These are phyloP conservation scores for Macaca nemestrina DNA, from an alignment of 2,113 vertebrate species.

Conservation along the genomic window DNA sequence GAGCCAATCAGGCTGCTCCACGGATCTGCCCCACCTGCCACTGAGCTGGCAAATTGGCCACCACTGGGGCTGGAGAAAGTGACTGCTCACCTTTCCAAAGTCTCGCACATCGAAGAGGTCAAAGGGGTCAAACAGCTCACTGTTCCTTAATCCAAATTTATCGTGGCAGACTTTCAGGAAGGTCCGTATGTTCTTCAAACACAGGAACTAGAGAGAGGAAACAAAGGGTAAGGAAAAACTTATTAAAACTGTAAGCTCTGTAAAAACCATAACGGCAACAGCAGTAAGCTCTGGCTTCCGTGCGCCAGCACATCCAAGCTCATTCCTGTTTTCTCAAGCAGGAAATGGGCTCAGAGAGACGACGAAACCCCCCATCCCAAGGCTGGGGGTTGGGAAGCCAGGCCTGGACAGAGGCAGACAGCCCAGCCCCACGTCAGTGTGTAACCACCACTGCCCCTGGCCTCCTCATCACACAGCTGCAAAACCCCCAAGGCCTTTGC, in stretches of 20 bases:
- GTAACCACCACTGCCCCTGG: no score
- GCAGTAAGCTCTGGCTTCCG: accelerated
- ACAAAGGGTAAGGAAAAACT: not conserved
- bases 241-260: not conserved
- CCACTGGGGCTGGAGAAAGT: not conserved
- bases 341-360: not conserved
- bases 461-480: no score
- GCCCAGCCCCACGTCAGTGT: accelerated
- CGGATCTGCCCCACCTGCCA: accelerated
- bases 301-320: accelerated
- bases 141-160: conserved; percentile 95
- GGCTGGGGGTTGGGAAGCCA: not conserved
- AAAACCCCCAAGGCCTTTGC: not conserved
- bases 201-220: conserved; percentile 89
- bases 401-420: no score
- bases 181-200: conserved; percentile 98
- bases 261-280: accelerated
- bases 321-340: accelerated
- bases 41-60: accelerated
- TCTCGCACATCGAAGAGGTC: conserved; percentile 99
- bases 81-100: conserved; percentile 95
- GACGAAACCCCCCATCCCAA: accelerated
- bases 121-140: conserved; percentile 97
- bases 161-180: conserved; percentile 98
- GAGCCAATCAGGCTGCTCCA: accelerated